Evolutionary conservation across 2,113 vertebrate species (phyloP), one percentile per base, ranked within the genome.

Genomic region (Myocastor coypus): DNA sequence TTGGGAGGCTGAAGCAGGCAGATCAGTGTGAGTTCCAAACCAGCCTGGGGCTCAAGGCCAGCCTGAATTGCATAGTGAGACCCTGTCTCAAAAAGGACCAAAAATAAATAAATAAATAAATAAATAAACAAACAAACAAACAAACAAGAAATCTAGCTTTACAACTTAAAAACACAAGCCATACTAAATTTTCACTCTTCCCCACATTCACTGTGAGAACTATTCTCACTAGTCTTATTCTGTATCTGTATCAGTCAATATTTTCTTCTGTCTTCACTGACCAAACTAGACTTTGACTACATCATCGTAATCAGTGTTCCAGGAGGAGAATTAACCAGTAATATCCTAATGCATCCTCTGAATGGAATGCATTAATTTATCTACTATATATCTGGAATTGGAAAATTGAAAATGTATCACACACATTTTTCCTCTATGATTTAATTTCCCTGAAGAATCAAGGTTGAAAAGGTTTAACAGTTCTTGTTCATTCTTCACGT

Each of bases 101-200:
- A n/a, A n/a, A n/a, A n/a, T n/a, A n/a, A n/a, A n/a, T n/a, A n/a
- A n/a, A n/a, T n/a, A n/a, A n/a, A n/a, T n/a, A n/a, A n/a, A n/a
- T n/a, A n/a, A n/a, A n/a, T n/a, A n/a, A n/a, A n/a, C n/a, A n/a
- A n/a, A n/a, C n/a, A n/a, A n/a, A n/a, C n/a, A n/a, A n/a, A n/a
- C n/a, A n/a, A n/a, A n/a, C n/a, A n/a, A 75, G 26, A 81, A 94
- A 61, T 64, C 42, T 24, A 64, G 0, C 24, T 63, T 92, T 93
- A 55, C 78, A 66, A 94, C 17, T 92, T 89, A 83, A 95, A 95
- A 93, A 55, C 22, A 37, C n/a, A 3, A 0, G 34, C 3, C 34
- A 40, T 89, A 83, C 78, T 52, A 91, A 93, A 75, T 78, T 63
- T 14, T 78, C 17, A 86, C 1, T 83, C 20, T 95, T 92, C 77